Evolutionary conservation across 2,797 vertebrate genomes (phyloP).

Genomic region (Lepus oiostolus): DNA sequence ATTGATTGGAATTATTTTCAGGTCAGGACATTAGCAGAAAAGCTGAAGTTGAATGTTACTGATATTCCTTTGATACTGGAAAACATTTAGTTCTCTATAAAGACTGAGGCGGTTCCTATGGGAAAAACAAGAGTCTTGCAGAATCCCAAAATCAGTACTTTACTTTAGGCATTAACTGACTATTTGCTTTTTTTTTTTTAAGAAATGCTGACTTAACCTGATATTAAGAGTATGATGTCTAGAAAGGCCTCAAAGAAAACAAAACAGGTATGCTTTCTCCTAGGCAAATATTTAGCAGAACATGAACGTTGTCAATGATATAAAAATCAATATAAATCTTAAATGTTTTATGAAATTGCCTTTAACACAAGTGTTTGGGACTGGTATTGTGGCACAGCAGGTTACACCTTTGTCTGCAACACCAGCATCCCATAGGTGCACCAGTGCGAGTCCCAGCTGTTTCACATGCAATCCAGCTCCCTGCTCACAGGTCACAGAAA

Average conservation of each 20-base stretch:
- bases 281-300: not conserved
- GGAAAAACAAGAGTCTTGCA: not conserved
- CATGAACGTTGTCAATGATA: not conserved
- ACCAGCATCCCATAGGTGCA: too few relatives aligned
- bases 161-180: not conserved
- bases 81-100: not conserved
- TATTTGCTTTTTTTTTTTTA: not conserved
- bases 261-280: not conserved
- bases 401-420: too few relatives aligned
- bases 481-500: too few relatives aligned
- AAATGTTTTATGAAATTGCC: not conserved
- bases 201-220: not conserved
- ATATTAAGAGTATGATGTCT: not conserved
- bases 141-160: not conserved
- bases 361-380: not conserved
- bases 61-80: not conserved
- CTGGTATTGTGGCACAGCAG: too few relatives aligned
- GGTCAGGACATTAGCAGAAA: not conserved
- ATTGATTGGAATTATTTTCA: slow-evolving; percentile 9
- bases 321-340: not conserved
- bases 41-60: not conserved
- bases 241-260: not conserved
- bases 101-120: not conserved
- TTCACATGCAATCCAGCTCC: too few relatives aligned
- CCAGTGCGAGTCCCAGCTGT: too few relatives aligned